A percentile compares a stretch with the other conserved stretches of the same genome.
Conservation (phyloP, 2,113 vertebrate genomes). For the Chloropsis cyanopogon region DNA sequence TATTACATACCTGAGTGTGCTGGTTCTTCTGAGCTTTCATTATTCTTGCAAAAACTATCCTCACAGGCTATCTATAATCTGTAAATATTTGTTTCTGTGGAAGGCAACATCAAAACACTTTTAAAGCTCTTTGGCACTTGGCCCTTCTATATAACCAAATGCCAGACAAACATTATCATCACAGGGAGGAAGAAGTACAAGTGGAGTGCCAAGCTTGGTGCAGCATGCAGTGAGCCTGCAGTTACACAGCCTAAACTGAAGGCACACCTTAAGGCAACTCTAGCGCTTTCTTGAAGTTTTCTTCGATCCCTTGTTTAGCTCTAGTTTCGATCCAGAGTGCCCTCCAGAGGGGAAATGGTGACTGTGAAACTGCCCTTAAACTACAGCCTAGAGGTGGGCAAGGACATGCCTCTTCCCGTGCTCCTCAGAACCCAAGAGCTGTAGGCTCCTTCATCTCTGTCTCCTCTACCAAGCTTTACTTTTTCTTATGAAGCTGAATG, state of each 20-base stretch:
- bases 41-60: neutral
- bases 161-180: neutral
- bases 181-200: neutral
- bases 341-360: neutral
- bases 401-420: neutral
- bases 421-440: neutral
- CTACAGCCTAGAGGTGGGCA: neutral
- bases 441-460: neutral
- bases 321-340: neutral
- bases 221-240: neutral
- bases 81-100: neutral
- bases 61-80: neutral
- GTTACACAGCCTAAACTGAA: neutral
- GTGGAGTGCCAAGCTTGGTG: neutral
- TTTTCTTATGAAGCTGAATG: neutral
- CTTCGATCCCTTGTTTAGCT: neutral
- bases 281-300: neutral
- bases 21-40: neutral
- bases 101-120: neutral
- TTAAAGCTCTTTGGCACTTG: neutral
- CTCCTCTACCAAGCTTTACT: neutral
- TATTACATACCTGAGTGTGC: neutral
- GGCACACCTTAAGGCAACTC: neutral
- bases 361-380: neutral
- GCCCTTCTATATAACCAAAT: neutral